Base-by-base conservation (phyloP, 2,888 invertebrate species). In the Megaustenia siamemsis region DNA sequence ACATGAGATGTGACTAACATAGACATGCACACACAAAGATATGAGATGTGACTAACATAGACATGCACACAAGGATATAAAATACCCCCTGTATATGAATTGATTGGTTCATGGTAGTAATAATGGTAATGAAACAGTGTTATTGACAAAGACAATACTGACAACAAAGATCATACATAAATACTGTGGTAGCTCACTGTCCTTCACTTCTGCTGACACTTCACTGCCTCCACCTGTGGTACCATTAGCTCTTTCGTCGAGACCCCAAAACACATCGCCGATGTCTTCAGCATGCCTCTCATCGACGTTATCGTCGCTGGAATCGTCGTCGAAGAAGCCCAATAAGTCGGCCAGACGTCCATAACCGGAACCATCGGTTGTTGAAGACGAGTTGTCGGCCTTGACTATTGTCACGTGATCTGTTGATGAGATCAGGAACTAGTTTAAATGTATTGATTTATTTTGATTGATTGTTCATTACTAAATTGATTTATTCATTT, bases 271-370 rank as follows among this genome's bases (percentile, higher is more conserved):
- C n/a, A n/a, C 79, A 8, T 28, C 43, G 12, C 21, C 43, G 1
- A 1, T 15, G n/a, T 49, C 53, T 38, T 49, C 80, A 49, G 1
- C 8, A 1, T 0, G 24, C 12, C 0, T 32, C 8, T 45, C 24
- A 21, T 32, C 32, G 18, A 0, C 21, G 12, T 49, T 35, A 15
- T 79, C 79, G 12, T 76, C 53, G 24, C 1, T 56, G 4, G 24
- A 28, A 24, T 77, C 63, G 32, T 78, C 78, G 66, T 78, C 78
- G 45, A 43, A 28, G 12, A 63, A 40, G 12, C 78, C 78, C 18
- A 78, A 43, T 8, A 78, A 32, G 28, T 78, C 78, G 43, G 45
- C 1, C 1, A 63, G 3, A 10, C 40, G 18, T 10, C 78, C 78
- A 1, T 78, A 45, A 0, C 63, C 78, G 4, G 78, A 78, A 28